Evolutionary conservation across 2,113 vertebrate species (phyloP).

Genomic region (Sebastes fasciatus): DNA sequence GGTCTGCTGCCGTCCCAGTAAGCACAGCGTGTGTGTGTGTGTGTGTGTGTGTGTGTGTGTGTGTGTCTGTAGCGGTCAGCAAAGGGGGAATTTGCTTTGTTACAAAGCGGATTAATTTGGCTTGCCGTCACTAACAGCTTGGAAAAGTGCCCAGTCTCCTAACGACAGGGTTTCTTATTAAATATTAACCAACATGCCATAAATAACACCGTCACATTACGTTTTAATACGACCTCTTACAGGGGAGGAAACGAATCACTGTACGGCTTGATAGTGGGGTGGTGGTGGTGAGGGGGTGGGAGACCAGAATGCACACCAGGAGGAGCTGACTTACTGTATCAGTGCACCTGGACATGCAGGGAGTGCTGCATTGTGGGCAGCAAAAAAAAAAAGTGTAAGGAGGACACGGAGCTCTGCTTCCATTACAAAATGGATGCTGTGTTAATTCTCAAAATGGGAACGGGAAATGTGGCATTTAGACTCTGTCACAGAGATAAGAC

Average conservation of each 20-base stretch:
- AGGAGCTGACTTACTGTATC: not conserved
- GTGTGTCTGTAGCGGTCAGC: constrained; percentile 76
- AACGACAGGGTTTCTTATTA: constrained; percentile 74
- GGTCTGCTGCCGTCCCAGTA: constrained; percentile 52
- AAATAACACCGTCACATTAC: constrained; percentile 69
- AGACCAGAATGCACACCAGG: not conserved
- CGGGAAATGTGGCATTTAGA: constrained; percentile 57
- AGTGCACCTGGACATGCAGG: constrained; percentile 26
- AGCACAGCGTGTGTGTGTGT: constrained; percentile 28
- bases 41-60: constrained; percentile 38
- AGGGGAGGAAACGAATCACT: constrained; percentile 30
- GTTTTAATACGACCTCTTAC: constrained; percentile 45
- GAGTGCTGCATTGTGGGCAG: not conserved
- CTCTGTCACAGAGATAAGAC: not conserved
- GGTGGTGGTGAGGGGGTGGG: not conserved
- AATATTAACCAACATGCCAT: constrained; percentile 75
- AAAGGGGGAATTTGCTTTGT: constrained; percentile 83
- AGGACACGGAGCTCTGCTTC: constrained; percentile 28
- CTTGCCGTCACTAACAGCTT: constrained; percentile 74
- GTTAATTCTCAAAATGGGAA: constrained; percentile 65
- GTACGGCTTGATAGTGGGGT: not conserved
- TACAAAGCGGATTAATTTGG: constrained; percentile 84
- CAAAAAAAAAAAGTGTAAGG: not conserved
- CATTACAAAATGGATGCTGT: constrained; percentile 60
- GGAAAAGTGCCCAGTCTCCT: constrained; percentile 69